Evolutionary conservation across 2,113 vertebrate species (phyloP), one percentile per base, ranked within the genome.

Genomic region (Eubucco bourcierii): DNA sequence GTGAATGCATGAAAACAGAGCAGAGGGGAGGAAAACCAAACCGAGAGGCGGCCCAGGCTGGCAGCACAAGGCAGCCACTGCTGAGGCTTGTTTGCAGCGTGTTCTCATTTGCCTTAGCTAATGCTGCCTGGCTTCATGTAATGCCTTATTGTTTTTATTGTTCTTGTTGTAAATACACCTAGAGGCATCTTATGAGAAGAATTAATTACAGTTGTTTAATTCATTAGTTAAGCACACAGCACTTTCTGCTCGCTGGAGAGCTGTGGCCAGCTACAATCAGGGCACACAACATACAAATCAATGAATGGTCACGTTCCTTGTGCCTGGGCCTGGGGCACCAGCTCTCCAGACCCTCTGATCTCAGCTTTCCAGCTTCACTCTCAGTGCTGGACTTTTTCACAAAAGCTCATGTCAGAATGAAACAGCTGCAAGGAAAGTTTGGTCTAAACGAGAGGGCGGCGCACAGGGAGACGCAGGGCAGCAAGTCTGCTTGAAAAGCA

Each of bases 131-230:
- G 87, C 93, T 90, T 81, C 82, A 4, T 94, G 94, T 94, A 88
- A 83, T 33, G 63, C 0, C 2, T 92, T 96, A 95, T 86, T 95
- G 94, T 94, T 96, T 92, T 92, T 92, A 95, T 94, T 95, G 91
- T 96, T 94, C 93, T 65, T 73, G 68, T 86, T 94, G 96, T 95
- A 95, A 96, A 96, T 93, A 95, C 88, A 95, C 95, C 96, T 96
- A 91, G 82, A 95, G 96, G 96, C 96, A 84, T 94, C 88, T 95
- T 94, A 91, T 70, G 95, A 96, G 92, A 27, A 72, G 94, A 96
- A 96, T 95, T 96, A 96, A 96, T 96, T 95, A 94, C 23, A 70
- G 90, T 27, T 86, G 94, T 91, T 95, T 94, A 94, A 96, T 95
- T 96, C 87, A 96, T 96, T 94, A 91, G 74, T 66, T 88, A 90